Conservation (phyloP, 2,113 vertebrate species). For the Clarias magur region DNA sequence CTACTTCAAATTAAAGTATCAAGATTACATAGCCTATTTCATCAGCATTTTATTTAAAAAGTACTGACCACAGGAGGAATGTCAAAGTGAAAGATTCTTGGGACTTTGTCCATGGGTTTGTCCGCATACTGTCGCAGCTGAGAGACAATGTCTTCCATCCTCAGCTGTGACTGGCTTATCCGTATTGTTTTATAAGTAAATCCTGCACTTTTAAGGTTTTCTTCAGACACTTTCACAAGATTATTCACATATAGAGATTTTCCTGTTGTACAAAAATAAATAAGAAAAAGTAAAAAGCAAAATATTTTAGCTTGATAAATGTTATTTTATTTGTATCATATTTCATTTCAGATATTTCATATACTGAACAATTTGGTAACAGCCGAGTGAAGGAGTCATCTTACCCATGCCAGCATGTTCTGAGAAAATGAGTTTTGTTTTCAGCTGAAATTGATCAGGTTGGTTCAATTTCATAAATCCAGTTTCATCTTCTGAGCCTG, state of each 20-base stretch:
- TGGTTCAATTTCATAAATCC: constrained; percentile 28
- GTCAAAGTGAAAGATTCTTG: constrained; percentile 79
- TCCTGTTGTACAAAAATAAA: constrained; percentile 61
- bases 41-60: neutral
- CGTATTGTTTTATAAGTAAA: constrained; percentile 70
- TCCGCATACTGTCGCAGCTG: constrained; percentile 36
- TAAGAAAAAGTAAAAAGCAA: neutral
- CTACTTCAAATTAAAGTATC: neutral
- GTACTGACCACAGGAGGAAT: constrained; percentile 79
- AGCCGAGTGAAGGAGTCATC: neutral
- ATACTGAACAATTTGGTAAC: neutral
- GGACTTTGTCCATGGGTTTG: constrained; percentile 51
- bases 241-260: constrained; percentile 81
- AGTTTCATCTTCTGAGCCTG: neutral
- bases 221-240: constrained; percentile 60
- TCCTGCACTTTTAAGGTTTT: constrained; percentile 24
- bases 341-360: neutral
- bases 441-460: constrained; percentile 34
- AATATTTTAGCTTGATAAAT: neutral
- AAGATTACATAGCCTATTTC: neutral
- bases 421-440: constrained; percentile 49
- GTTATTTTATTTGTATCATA: neutral
- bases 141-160: constrained; percentile 70
- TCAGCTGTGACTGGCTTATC: constrained; percentile 69
- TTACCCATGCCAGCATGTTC: constrained; percentile 53